Conservation (phyloP, 2,888 invertebrate genomes). For the Ceriagrion tenellum region DNA sequence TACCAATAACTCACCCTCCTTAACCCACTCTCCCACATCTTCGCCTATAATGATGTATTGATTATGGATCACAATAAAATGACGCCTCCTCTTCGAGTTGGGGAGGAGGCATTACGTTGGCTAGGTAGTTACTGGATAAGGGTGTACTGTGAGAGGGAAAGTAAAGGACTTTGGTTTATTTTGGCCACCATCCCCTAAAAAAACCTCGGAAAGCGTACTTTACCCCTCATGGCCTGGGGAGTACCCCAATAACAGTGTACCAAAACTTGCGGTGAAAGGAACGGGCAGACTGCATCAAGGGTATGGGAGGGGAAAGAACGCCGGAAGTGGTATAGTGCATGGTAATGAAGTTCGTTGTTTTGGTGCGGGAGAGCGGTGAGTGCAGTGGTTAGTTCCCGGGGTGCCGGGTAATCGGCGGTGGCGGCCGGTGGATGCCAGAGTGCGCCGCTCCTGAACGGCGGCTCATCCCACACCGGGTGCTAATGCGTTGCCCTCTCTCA, state of each 20-base stretch:
- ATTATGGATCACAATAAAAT: constrained; percentile 51
- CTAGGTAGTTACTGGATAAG: too few species aligned
- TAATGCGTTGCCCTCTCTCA: constrained; percentile 54
- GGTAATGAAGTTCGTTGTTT: background rate
- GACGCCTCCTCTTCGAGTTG: background rate
- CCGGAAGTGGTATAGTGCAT: too few species aligned
- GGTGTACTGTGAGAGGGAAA: too few species aligned
- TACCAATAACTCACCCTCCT: background rate
- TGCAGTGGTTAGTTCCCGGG: background rate
- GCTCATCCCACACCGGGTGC: constrained; percentile 29
- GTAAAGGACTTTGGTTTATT: too few species aligned
- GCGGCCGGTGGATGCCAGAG: background rate
- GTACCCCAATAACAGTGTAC: background rate
- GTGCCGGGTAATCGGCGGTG: background rate
- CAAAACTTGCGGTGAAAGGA: background rate
- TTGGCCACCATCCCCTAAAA: too few species aligned
- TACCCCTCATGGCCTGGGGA: background rate
- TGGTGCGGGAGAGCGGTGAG: background rate
- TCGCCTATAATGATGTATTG: constrained; percentile 7
- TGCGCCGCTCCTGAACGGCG: background rate
- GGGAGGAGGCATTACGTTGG: background rate
- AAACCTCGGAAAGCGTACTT: too few species aligned
- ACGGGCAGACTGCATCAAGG: background rate
- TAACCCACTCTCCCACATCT: background rate
- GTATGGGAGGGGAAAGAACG: too few species aligned